Conservation (phyloP, 92 coral and sea anemone species). For the Porites lobata region DNA sequence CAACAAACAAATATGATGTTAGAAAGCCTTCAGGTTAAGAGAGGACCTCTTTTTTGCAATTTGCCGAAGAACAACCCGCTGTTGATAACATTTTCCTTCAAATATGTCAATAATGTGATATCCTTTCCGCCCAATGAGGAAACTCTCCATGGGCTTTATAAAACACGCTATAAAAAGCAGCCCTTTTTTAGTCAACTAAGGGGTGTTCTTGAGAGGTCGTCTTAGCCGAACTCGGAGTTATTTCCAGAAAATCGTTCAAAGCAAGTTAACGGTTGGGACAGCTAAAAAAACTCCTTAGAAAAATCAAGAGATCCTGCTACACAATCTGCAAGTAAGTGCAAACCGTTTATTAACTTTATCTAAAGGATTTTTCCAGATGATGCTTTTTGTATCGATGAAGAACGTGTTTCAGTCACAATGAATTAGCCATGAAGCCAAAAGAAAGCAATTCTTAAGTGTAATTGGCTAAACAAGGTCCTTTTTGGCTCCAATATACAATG, state of each 20-base stretch:
- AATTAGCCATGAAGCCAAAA: too few relatives aligned
- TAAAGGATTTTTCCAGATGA: too few relatives aligned
- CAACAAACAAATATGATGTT: too few relatives aligned
- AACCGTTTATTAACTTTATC: neutral
- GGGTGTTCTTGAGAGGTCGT: neutral
- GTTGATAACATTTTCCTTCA: neutral
- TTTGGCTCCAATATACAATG: too few relatives aligned
- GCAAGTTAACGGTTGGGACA: neutral
- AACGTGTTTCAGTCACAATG: too few relatives aligned
- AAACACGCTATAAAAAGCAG: neutral
- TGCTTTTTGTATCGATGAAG: too few relatives aligned
- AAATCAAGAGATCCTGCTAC: too few relatives aligned
- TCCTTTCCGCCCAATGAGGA: neutral
- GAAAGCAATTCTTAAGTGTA: too few relatives aligned
- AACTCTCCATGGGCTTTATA: neutral
- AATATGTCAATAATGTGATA: conserved; percentile 5
- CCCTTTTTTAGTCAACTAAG: neutral
- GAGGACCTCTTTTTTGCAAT: too few relatives aligned
- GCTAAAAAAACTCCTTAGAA: neutral
- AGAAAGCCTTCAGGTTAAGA: too few relatives aligned
- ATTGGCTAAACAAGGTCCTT: too few relatives aligned
- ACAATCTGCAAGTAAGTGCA: neutral
- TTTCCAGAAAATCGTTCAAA: neutral
- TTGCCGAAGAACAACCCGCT: too few relatives aligned
- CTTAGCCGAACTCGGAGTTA: neutral